Evolutionary conservation across 2,113 vertebrate species (phyloP).

Genomic region (Bufo gargarizans): DNA sequence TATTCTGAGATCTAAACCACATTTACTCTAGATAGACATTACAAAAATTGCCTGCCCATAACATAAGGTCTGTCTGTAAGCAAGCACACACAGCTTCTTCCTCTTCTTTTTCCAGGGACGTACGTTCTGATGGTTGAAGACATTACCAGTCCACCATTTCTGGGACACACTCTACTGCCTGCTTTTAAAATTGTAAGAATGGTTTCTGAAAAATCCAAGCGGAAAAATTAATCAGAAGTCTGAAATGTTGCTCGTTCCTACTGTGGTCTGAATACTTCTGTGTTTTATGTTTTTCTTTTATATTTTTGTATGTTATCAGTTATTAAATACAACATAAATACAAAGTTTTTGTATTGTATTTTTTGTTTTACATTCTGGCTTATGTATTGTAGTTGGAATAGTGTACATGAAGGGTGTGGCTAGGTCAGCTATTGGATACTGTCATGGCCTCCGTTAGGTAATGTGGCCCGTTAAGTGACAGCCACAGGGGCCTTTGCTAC

Average conservation of each 20-base stretch:
- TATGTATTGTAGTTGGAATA: too few species aligned
- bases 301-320: background rate
- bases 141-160: conserved; percentile 61
- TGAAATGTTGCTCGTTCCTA: conserved; percentile 33
- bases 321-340: conserved; percentile 1
- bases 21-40: background rate
- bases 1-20: background rate
- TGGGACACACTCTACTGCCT: conserved; percentile 59
- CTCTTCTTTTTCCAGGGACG: conserved; percentile 60
- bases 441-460: too few species aligned
- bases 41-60: background rate
- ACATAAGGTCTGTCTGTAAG: background rate
- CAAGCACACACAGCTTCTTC: background rate
- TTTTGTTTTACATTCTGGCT: background rate
- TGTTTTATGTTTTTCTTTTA: background rate
- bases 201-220: conserved; percentile 57
- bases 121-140: conserved; percentile 65
- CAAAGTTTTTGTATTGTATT: background rate
- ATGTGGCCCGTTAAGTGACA: too few species aligned
- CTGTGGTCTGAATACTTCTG: background rate
- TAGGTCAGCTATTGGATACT: too few species aligned
- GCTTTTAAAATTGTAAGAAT: conserved; percentile 61
- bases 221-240: conserved; percentile 24
- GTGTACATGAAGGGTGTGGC: too few species aligned
- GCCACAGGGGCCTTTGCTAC: too few species aligned